Base-by-base conservation (phyloP, 2,797 vertebrate genomes). In the Notoglanidium macrostoma region DNA sequence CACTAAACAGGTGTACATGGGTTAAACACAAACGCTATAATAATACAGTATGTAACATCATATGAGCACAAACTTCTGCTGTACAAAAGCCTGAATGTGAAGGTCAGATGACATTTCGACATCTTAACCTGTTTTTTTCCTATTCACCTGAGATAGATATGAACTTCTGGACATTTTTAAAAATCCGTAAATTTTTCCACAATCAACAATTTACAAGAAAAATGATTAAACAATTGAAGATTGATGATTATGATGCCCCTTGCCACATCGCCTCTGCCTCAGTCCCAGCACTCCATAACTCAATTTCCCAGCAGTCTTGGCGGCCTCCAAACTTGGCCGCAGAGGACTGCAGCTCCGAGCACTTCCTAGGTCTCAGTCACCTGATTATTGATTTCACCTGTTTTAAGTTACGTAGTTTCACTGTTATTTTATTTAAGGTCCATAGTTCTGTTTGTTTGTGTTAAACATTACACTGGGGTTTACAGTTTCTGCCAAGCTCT, bases 1-100 rank as follows among this genome's bases (percentile, higher is more conserved):
- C 29, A 81, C 51, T 65, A 61, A 79, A 79, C 87, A 88, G 87
- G 76, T 85, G 76, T 72, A 15, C 76, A 44, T 51, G 32, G 32
- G 51, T 68, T 84, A 67, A n/a, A 68, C 81, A 68, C 26, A 55
- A 49, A 26, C 79, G 74, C 82, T 72, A 32, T 26, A 46, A 87
- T 77, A 17, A 74, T 67, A n/a, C n/a, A n/a, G n/a, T n/a, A 23
- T 68, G 40, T 55, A 21, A 46, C 65, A 55, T 57, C 49, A 79
- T 59, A 59, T 14, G 40, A 51, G 44, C 1, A 21, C 49, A 86
- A 21, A 57, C 57, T 61, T 19, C 26, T 67, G 67, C 70, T 49
- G 8, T 76, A 49, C 40, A 63, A 32, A 80, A 44, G 44, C 26
- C 10, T 83, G n/a, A 82, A 19, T 67, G 44, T 67, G n/a, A 80